Percentiles rank a stretch among this genome's conserved stretches.
Evolutionary conservation across 64 coral and sea anemone species (phyloP).

Genomic region (Porites australiensis): DNA sequence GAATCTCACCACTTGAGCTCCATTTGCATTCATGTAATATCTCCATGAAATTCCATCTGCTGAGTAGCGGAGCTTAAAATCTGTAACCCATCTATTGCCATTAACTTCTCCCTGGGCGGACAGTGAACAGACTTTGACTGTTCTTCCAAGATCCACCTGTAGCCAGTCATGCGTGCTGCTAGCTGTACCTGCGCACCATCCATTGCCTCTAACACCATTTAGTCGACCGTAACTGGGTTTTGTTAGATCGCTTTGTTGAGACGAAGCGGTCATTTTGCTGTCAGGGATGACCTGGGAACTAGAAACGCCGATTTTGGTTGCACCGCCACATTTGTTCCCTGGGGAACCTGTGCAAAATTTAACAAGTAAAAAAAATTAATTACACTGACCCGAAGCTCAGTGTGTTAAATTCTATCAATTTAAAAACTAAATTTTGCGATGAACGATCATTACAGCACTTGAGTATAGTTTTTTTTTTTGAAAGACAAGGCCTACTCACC

Average conservation of each 20-base stretch:
- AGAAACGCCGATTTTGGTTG: neutral
- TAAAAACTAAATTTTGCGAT: too few species aligned
- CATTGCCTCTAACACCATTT: neutral
- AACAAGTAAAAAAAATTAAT: too few species aligned
- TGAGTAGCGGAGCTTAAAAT: constrained; percentile 8
- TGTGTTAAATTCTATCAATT: too few species aligned
- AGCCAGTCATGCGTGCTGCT: constrained; percentile 8
- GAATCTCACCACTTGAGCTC: constrained; percentile 14
- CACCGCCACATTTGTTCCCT: neutral
- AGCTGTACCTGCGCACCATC: neutral
- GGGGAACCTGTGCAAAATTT: neutral
- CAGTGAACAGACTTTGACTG: constrained; percentile 12
- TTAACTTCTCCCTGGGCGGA: constrained; percentile 8
- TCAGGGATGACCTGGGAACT: constrained; percentile 1
- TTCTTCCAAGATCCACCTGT: constrained; percentile 31
- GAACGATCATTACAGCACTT: too few species aligned
- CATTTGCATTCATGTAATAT: neutral
- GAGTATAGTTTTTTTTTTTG: too few species aligned
- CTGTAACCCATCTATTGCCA: neutral
- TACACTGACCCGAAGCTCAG: too few species aligned
- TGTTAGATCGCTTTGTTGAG: neutral
- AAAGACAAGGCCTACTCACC: neutral
- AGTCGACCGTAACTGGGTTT: constrained; percentile 29
- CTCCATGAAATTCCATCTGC: neutral
- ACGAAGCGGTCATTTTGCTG: constrained; percentile 18